phyloP scores from a whole-genome alignment of 2,888 invertebrate genomes.

The Portevinia maculata region DNA sequence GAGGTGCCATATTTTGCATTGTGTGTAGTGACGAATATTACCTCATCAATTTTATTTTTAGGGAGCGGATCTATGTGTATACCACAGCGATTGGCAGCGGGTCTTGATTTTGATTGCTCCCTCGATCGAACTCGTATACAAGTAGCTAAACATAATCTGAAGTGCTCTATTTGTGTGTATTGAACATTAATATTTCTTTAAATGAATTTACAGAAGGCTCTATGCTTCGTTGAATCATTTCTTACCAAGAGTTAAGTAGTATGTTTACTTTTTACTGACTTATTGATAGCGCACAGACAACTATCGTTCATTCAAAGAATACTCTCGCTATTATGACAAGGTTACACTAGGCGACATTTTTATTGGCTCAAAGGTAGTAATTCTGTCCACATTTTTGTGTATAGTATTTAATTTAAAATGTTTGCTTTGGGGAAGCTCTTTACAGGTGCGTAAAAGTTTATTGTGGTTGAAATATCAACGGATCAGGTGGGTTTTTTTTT shows the following conservation, averaged over 20 bases:
- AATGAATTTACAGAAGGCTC: slow-evolving; percentile 22
- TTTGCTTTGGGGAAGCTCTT: background rate
- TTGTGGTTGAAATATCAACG: no score
- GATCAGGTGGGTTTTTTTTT: no score
- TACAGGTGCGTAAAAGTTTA: no score
- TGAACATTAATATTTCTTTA: slow-evolving; percentile 26
- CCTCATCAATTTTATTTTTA: slow-evolving; percentile 73
- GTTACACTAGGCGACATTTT: slow-evolving; percentile 31
- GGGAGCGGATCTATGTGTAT: slow-evolving; percentile 30
- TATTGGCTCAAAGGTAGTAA: background rate
- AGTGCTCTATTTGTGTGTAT: slow-evolving; percentile 43
- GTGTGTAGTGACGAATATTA: slow-evolving; percentile 51
- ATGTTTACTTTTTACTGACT: slow-evolving; percentile 51
- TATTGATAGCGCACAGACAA: slow-evolving; percentile 25
- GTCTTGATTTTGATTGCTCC: background rate
- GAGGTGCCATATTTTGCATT: slow-evolving; percentile 47
- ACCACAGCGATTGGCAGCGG: background rate
- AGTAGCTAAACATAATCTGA: slow-evolving; percentile 54
- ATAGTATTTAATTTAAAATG: no score
- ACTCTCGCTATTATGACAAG: background rate
- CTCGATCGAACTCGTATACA: slow-evolving; percentile 40
- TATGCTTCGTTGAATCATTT: slow-evolving; percentile 3
- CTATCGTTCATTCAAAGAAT: slow-evolving; percentile 25
- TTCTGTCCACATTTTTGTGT: background rate
- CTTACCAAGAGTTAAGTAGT: slow-evolving; percentile 36